These are phyloP conservation scores for Bilobella aurantiaca DNA, from an alignment of 1,140 invertebrate genomes.

Conservation along the genomic window DNA sequence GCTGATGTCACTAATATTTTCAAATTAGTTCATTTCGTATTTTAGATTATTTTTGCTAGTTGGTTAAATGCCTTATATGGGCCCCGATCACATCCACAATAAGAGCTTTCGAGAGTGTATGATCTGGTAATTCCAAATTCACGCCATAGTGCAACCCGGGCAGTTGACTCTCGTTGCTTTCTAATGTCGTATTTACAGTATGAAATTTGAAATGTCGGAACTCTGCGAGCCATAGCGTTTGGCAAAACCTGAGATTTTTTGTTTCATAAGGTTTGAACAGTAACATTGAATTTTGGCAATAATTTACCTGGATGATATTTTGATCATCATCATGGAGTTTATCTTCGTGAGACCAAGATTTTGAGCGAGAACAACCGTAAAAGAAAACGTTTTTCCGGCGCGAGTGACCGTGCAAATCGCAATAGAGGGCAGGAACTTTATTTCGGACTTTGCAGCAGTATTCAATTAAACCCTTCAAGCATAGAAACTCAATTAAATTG, in stretches of 20 bases:
- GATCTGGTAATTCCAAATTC: slow-evolving; percentile 60
- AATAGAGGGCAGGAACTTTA: slow-evolving; percentile 59
- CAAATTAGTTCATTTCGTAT: neutral
- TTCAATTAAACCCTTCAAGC: slow-evolving; percentile 50
- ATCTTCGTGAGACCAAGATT: slow-evolving; percentile 38
- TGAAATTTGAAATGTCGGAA: slow-evolving; percentile 58
- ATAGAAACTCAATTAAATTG: neutral
- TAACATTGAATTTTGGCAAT: neutral
- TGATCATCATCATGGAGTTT: slow-evolving; percentile 41
- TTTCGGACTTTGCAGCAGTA: slow-evolving; percentile 51
- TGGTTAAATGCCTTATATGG: slow-evolving; percentile 2
- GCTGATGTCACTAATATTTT: neutral
- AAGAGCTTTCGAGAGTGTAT: slow-evolving; percentile 81
- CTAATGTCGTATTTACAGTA: slow-evolving; percentile 70
- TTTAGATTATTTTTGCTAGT: neutral
- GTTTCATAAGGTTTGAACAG: neutral
- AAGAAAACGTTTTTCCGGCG: slow-evolving; percentile 78
- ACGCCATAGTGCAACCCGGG: slow-evolving; percentile 72
- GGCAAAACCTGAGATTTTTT: slow-evolving; percentile 43
- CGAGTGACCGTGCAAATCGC: slow-evolving; percentile 84
- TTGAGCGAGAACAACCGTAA: slow-evolving; percentile 63
- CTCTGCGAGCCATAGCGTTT: slow-evolving; percentile 55
- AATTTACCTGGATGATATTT: slow-evolving; percentile 40
- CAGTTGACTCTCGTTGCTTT: slow-evolving; percentile 67
- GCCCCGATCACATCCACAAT: slow-evolving; percentile 53